These are phyloP conservation scores for Aphis craccivora DNA, from an alignment of 1,140 invertebrate genomes.

Conservation along the genomic window DNA sequence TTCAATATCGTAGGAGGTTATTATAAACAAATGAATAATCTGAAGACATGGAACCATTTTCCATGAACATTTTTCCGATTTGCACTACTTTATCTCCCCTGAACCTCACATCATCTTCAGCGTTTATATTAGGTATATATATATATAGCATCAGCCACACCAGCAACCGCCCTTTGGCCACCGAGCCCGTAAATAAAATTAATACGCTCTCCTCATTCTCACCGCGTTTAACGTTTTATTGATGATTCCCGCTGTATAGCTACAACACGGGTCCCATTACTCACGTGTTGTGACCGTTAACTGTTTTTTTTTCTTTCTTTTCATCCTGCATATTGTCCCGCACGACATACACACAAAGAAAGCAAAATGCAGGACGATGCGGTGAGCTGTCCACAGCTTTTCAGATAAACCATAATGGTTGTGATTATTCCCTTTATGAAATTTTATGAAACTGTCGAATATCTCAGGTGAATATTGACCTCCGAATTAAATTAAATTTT, in stretches of 20 bases:
- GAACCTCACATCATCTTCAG: background rate
- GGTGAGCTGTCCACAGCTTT: background rate
- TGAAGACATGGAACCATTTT: background rate
- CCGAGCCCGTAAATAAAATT: background rate
- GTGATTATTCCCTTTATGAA: background rate
- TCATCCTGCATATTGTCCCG: background rate
- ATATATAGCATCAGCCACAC: background rate
- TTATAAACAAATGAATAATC: background rate
- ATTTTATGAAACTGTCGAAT: background rate
- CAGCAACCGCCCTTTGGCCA: background rate
- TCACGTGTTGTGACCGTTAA: constrained; percentile 1
- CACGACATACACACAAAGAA: background rate
- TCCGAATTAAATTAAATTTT: no score
- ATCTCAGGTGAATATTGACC: background rate
- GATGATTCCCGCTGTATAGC: background rate
- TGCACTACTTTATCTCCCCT: background rate
- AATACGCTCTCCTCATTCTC: constrained; percentile 21
- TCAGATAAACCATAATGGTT: background rate
- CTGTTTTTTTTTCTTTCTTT: constrained; percentile 24
- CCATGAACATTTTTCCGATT: background rate
- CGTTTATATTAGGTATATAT: background rate
- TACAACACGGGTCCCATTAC: background rate
- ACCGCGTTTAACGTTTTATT: constrained; percentile 30
- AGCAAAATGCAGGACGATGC: background rate
- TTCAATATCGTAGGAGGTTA: no score